Evolutionary conservation across 2,113 vertebrate species (phyloP), one percentile per base, ranked within the genome.

Genomic region (Plecturocebus donacophilus): DNA sequence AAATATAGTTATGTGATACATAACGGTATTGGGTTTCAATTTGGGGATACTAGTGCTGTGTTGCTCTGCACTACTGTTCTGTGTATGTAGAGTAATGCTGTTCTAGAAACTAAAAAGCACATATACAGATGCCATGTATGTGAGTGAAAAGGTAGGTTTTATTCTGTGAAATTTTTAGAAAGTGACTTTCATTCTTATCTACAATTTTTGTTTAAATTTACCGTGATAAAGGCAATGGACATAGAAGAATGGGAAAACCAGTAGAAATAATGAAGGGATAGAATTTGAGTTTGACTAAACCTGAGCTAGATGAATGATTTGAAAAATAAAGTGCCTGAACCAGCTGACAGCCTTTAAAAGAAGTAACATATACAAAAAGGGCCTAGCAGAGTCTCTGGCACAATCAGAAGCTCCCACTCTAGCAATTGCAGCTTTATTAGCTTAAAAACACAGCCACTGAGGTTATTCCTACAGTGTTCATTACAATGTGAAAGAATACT

Each of bases 361-460:
- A 64, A 42, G 27, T 9, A 32, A 45, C 14, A 14, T 17, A 45
- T 19, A 30, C n/a, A 27, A 42, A 64, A 81, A 56, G 23, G 42
- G 9, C 40, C 68, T 52, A 13, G 10, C 35, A 30, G 42, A 87
- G 77, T 87, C n/a, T 64, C 68, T 80, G 58, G 4, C 54, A 80
- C 16, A 38, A 42, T 45, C 35, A 56, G 83, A 95, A 95, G 66
- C 75, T 87, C 45, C 70, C 42, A 52, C 21, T 92, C 27, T 38
- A 94, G 84, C 56, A 87, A 70, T 0, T 66, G 75, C 27, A 80
- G 42, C 20, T 66, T 95, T 94, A 81, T 90, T 68, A 90, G 32
- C 80, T 94, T 90, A 87, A 96, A 93, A 93, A 71, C 68, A 73
- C 54, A 92, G 68, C 23, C 49, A 45, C n/a, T 49, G 14, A 80